Percentiles rank a stretch among this genome's conserved stretches.
phyloP scores from a whole-genome alignment of 2,113 vertebrate species.

The Leiothrix lutea region DNA sequence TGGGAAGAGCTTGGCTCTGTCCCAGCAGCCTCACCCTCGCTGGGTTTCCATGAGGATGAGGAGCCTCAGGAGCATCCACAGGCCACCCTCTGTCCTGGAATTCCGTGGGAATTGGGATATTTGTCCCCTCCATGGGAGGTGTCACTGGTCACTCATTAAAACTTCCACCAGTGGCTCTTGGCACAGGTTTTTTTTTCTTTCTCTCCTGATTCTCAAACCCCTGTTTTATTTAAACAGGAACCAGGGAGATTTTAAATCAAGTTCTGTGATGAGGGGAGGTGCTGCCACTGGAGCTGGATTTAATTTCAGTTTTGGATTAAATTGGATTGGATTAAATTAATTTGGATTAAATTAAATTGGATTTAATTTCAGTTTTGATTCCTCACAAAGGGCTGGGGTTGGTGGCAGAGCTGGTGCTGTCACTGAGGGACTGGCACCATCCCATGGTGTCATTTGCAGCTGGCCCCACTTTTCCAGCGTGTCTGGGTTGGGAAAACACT shows the following conservation, averaged over 20 bases:
- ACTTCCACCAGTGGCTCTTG: background rate
- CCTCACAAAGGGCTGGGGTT: background rate
- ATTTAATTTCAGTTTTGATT: background rate
- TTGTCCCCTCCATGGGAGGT: background rate
- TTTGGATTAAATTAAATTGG: too few relatives aligned
- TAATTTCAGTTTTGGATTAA: background rate
- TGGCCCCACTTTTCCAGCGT: background rate
- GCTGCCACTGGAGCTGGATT: accelerated
- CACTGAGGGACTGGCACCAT: background rate
- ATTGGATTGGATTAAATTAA: too few relatives aligned
- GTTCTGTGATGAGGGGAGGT: accelerated
- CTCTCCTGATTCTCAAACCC: background rate
- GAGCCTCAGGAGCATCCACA: background rate
- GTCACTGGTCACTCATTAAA: background rate
- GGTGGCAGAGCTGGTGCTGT: background rate
- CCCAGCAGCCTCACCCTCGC: background rate
- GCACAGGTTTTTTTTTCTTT: accelerated
- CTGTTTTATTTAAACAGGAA: background rate
- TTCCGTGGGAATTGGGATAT: accelerated
- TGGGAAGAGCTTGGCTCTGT: background rate
- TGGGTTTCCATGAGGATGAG: background rate
- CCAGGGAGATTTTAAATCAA: accelerated
- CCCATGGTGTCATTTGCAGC: background rate
- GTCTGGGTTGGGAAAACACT: accelerated
- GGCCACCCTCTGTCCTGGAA: background rate